Conservation (phyloP, 1,140 invertebrate genomes). For the Babylonia areolata region DNA sequence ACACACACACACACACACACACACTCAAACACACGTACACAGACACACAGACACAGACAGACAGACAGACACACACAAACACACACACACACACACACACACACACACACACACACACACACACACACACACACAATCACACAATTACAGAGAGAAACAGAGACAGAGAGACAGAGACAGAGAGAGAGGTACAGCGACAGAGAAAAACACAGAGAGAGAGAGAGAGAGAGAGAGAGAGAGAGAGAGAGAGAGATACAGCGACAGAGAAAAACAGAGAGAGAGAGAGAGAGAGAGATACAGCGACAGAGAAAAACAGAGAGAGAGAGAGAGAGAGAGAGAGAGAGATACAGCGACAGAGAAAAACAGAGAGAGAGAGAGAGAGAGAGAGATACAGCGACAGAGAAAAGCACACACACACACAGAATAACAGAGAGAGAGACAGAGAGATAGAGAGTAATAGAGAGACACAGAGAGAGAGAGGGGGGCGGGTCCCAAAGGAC, state of each 20-base stretch:
- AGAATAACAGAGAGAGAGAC: not conserved
- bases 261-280: not conserved
- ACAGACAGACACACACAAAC: not conserved
- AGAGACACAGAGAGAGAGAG: not conserved
- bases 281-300: slow-evolving; percentile 1
- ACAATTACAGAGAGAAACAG: not conserved
- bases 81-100: not conserved
- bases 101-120: not conserved
- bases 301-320: not conserved
- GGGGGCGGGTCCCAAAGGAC: too few species aligned
- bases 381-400: not conserved
- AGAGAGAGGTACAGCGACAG: not conserved
- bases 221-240: slow-evolving; percentile 24
- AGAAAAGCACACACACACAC: not conserved
- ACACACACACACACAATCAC: not conserved
- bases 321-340: slow-evolving; percentile 28
- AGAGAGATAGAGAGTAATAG: not conserved
- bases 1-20: not conserved
- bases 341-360: slow-evolving; percentile 7
- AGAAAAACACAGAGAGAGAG: too few species aligned
- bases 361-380: slow-evolving; percentile 5
- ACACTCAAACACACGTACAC: not conserved
- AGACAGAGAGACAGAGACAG: slow-evolving; percentile 18
- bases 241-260: slow-evolving; percentile 22
- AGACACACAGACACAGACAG: not conserved